phyloP scores from a whole-genome alignment of 2,113 vertebrate genomes.

The Toxotes jaculatrix region DNA sequence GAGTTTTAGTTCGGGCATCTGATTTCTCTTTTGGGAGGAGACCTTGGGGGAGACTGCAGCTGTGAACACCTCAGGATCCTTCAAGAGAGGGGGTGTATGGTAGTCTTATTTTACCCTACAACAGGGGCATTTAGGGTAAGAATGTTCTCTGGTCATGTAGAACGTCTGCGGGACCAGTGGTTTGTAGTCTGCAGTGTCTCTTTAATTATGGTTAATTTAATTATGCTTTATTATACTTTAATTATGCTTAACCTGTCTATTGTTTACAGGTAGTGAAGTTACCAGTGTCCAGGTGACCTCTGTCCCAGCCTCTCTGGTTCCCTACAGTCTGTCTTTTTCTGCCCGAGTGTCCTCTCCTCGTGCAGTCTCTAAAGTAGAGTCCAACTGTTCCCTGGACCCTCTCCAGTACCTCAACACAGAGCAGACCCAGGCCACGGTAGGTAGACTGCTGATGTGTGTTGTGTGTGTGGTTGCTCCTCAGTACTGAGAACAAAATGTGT shows the following conservation, averaged over 20 bases:
- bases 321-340: slow-evolving; percentile 84
- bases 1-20: too few species aligned
- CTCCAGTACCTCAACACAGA: slow-evolving; percentile 77
- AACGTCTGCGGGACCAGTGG: not conserved
- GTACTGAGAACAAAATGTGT: not conserved
- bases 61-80: too few species aligned
- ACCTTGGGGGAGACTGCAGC: too few species aligned
- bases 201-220: not conserved
- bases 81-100: too few species aligned
- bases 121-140: too few species aligned
- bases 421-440: slow-evolving; percentile 83
- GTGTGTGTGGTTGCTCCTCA: not conserved
- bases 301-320: slow-evolving; percentile 66
- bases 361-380: slow-evolving; percentile 83
- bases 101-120: too few species aligned
- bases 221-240: too few species aligned
- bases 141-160: not conserved
- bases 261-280: slow-evolving; percentile 59
- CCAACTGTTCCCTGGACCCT: slow-evolving; percentile 81
- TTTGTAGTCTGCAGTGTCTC: not conserved
- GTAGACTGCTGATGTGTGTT: slow-evolving; percentile 51
- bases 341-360: slow-evolving; percentile 81
- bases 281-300: slow-evolving; percentile 67
- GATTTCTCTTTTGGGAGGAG: too few species aligned
- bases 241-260: not conserved